A percentile compares a stretch with the other conserved stretches of the same genome.
Conservation (phyloP, 2,888 invertebrate genomes). For the Lepidocyrtinus sp. region DNA sequence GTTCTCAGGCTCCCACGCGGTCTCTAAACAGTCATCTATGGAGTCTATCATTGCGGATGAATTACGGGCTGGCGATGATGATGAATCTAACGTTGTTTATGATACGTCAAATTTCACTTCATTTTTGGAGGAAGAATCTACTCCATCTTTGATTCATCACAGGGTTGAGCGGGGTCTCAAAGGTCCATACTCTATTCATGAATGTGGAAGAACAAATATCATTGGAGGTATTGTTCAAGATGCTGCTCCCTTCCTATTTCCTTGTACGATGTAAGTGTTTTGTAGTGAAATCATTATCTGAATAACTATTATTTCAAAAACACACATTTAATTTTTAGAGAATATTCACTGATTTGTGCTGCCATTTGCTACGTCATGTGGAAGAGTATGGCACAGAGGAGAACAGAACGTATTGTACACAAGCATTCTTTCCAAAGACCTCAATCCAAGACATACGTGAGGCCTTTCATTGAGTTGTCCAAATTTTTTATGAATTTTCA, state of each 20-base stretch:
- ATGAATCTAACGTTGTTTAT: neutral
- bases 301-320: too few species aligned
- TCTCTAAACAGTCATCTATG: constrained; percentile 10
- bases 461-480: neutral
- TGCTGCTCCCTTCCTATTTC: constrained; percentile 89
- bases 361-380: constrained; percentile 80
- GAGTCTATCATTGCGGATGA: neutral
- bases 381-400: constrained; percentile 61
- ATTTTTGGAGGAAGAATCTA: neutral
- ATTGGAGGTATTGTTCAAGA: constrained; percentile 78
- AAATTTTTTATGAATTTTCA: constrained; percentile 1
- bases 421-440: constrained; percentile 21
- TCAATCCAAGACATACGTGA: constrained; percentile 26
- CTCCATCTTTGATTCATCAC: constrained; percentile 26
- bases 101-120: neutral
- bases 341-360: constrained; percentile 92
- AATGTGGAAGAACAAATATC: constrained; percentile 73
- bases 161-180: constrained; percentile 53
- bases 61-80: constrained; percentile 15
- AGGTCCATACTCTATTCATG: constrained; percentile 70
- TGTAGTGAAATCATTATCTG: too few species aligned
- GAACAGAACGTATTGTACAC: constrained; percentile 34
- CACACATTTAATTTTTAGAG: too few species aligned
- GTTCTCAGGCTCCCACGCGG: constrained; percentile 24
- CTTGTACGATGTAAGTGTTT: constrained; percentile 92